Conservation (phyloP, 2,797 vertebrate genomes). For the Lerista edwardsae region DNA sequence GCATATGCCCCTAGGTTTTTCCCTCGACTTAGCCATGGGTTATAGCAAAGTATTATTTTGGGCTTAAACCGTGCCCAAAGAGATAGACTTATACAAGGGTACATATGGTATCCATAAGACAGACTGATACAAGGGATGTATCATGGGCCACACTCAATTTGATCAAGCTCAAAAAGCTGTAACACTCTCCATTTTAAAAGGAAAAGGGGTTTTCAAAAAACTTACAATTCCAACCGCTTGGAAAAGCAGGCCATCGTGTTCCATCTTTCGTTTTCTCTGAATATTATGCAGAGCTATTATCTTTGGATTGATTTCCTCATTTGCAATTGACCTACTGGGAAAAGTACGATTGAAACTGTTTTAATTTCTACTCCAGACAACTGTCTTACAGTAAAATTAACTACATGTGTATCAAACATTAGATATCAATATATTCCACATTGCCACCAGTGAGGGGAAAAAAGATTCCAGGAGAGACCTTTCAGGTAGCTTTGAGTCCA, state of each 20-base stretch:
- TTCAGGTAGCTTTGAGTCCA: not conserved
- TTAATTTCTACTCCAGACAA: slow-evolving; percentile 52
- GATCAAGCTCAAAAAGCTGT: slow-evolving; percentile 38
- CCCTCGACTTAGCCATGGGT: too few relatives aligned
- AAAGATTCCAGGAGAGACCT: not conserved
- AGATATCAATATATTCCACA: not conserved
- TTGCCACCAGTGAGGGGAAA: not conserved
- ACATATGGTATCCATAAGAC: too few relatives aligned
- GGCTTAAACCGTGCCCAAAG: too few relatives aligned
- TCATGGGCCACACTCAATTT: too few relatives aligned
- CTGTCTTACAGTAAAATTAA: slow-evolving; percentile 42
- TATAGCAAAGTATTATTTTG: too few relatives aligned
- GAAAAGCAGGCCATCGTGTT: slow-evolving; percentile 84
- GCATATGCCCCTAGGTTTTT: too few relatives aligned
- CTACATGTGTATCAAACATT: too few relatives aligned
- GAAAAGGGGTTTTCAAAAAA: slow-evolving; percentile 44
- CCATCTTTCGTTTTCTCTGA: slow-evolving; percentile 94
- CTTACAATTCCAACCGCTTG: slow-evolving; percentile 90
- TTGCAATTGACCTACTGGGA: slow-evolving; percentile 79
- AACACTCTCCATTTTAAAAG: slow-evolving; percentile 54
- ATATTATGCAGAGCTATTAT: slow-evolving; percentile 86
- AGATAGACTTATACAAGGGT: too few relatives aligned
- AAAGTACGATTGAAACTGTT: slow-evolving; percentile 69
- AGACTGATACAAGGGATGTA: too few relatives aligned
- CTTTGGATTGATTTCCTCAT: slow-evolving; percentile 86